phyloP scores from a whole-genome alignment of 2,888 invertebrate genomes.

The Capitulum mitella region DNA sequence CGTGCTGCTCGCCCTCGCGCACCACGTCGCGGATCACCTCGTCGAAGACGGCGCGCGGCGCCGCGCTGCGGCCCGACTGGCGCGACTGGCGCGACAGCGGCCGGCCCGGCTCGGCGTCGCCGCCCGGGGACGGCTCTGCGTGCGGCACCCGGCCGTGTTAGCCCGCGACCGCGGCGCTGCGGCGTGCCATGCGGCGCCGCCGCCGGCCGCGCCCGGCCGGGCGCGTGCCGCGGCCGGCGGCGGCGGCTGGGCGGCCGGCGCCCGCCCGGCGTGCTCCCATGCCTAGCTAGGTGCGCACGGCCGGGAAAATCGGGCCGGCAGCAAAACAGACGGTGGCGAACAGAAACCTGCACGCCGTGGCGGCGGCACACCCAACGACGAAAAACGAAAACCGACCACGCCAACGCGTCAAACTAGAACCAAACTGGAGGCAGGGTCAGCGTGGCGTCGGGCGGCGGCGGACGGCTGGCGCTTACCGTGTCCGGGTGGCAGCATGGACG shows the following conservation, averaged over 20 bases:
- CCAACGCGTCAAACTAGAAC: no score
- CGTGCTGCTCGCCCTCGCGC: constrained; percentile 11
- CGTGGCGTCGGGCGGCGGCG: no score
- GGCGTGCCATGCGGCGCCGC: background rate
- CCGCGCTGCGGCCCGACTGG: constrained; percentile 29
- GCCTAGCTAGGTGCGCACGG: no score
- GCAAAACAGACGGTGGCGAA: no score
- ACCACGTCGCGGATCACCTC: constrained; percentile 32
- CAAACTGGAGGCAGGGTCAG: no score
- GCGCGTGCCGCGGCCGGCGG: background rate
- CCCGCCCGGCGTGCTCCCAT: no score
- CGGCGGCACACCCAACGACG: no score
- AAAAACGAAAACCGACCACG: no score
- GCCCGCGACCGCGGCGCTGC: no score
- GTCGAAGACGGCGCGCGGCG: constrained; percentile 38
- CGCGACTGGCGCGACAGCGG: constrained; percentile 27
- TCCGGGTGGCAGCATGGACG: background rate
- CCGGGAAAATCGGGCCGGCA: no score
- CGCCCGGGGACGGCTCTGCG: constrained; percentile 2
- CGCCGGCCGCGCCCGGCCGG: background rate
- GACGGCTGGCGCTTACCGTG: background rate
- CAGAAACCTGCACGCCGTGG: no score
- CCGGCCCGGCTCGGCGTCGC: background rate
- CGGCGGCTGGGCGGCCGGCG: background rate
- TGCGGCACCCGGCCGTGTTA: background rate